A percentile compares a stretch with the other conserved stretches of the same genome.
phyloP scores from a whole-genome alignment of 2,888 invertebrate species.

The Perithous albicinctus region DNA sequence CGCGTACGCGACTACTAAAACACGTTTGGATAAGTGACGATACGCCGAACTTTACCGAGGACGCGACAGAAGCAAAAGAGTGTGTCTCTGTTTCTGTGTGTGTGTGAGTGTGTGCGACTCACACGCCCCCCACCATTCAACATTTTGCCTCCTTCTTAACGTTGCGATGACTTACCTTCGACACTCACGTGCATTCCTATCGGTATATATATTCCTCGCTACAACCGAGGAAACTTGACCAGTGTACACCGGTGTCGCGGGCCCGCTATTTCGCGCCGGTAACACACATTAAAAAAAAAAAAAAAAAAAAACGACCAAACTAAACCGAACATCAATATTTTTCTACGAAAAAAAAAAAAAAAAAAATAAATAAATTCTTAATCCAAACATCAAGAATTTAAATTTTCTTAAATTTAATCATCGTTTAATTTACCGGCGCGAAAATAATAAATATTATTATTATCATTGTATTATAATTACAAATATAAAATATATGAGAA shows the following conservation, averaged over 20 bases:
- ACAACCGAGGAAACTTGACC: conserved; percentile 70
- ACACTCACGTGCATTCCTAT: conserved; percentile 70
- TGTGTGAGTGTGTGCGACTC: no score
- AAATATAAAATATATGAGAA: no score
- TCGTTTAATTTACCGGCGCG: neutral
- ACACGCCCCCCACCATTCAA: conserved; percentile 41
- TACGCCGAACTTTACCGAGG: conserved; percentile 34
- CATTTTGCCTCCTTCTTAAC: conserved; percentile 54
- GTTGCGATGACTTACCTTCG: conserved; percentile 57
- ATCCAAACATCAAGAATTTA: no score
- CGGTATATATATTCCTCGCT: conserved; percentile 73
- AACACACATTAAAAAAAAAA: neutral
- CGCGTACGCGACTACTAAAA: neutral
- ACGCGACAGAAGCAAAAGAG: conserved; percentile 3
- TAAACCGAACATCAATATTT: no score
- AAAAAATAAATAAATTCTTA: neutral
- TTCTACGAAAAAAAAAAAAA: neutral
- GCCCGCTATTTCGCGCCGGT: conserved; percentile 63
- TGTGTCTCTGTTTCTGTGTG: no score
- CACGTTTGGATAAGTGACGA: neutral
- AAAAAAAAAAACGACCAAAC: neutral
- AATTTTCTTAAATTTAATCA: no score
- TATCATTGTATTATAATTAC: no score
- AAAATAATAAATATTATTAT: neutral
- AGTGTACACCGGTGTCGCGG: conserved; percentile 67